Base-by-base conservation (phyloP, 1,140 invertebrate genomes). In the Atopsyche davidsoni region DNA sequence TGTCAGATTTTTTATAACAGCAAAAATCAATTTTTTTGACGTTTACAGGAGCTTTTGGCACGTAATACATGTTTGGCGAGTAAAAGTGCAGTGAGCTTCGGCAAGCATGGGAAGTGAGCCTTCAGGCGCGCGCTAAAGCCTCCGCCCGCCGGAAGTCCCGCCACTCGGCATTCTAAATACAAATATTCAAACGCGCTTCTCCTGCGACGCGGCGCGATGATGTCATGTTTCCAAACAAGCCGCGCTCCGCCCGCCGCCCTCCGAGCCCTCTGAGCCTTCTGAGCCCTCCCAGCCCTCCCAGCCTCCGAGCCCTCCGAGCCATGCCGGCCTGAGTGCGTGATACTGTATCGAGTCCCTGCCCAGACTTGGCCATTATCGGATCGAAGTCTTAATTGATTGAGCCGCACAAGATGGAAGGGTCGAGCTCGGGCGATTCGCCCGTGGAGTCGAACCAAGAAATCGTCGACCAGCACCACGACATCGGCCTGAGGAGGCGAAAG, bases 401-500 rank as follows among this genome's bases (percentile, higher is more conserved):
- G 21, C 18, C 21, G 6, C 17, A 34, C 13, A 50, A 42, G 39
- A 50, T 50, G 47, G 39, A 50, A 34, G 47, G 47, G 9, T 50
- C 47, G 28, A 50, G 47, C 25, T 50, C 47, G 17, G 47, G 47
- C 13, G 47, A 50, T 42, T 50, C 47, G 19, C 47, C 47, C 6
- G 47, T 42, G 40, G 47, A 51, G 4, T 51, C 49, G 0, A 24
- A 44, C 32, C 42, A 44, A 16, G 44, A 52, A 24, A 28, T 32
- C 2, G 36, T 18, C 7, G 50, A 52, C 10, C 31, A 51, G 16
- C 43, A 44, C 28, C 11, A 19, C 13, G 44, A 46, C 9, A 54
- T 42, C 14, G 68, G 66, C 51, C 61, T 75, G 34, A 65, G 70
- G 58, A 68, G 75, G 51, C 69, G 77, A 60, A 79, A 79, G 68